These are phyloP conservation scores for Darevskia mixta DNA, from an alignment of 2,797 vertebrate genomes.

Conservation along the genomic window DNA sequence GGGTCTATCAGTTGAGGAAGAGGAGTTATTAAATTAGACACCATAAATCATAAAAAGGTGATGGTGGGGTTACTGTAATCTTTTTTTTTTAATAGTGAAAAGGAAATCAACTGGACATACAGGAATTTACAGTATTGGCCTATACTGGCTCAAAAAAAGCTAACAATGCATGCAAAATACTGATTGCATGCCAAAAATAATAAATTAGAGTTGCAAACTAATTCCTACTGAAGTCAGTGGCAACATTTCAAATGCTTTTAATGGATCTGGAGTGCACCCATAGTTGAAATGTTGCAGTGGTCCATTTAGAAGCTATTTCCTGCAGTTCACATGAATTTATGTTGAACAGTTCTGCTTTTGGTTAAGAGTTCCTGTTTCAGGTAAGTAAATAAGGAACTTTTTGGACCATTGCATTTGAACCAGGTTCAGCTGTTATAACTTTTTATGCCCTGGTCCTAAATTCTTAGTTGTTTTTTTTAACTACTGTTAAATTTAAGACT, in stretches of 20 bases:
- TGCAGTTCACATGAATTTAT: background rate
- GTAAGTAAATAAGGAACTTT: background rate
- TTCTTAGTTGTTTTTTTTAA: background rate
- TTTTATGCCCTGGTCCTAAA: background rate
- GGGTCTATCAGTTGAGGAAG: background rate
- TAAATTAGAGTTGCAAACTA: background rate
- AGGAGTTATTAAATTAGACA: background rate
- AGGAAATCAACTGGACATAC: background rate
- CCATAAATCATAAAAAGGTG: background rate
- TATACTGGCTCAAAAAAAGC: background rate
- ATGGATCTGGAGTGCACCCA: background rate
- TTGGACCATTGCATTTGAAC: background rate
- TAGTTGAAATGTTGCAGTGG: background rate
- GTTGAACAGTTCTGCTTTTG: background rate
- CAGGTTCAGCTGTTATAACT: background rate
- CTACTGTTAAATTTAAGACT: background rate
- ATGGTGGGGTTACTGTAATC: background rate
- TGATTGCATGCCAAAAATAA: background rate
- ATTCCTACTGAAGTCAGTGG: background rate
- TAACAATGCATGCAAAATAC: background rate
- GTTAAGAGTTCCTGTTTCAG: conserved; percentile 1
- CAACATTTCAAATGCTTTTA: background rate
- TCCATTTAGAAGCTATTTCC: conserved; percentile 13
- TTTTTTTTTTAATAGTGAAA: background rate
- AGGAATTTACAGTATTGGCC: background rate